These are phyloP conservation scores for Tragelaphus buxtoni DNA, from an alignment of 2,113 vertebrate species.

Conservation along the genomic window DNA sequence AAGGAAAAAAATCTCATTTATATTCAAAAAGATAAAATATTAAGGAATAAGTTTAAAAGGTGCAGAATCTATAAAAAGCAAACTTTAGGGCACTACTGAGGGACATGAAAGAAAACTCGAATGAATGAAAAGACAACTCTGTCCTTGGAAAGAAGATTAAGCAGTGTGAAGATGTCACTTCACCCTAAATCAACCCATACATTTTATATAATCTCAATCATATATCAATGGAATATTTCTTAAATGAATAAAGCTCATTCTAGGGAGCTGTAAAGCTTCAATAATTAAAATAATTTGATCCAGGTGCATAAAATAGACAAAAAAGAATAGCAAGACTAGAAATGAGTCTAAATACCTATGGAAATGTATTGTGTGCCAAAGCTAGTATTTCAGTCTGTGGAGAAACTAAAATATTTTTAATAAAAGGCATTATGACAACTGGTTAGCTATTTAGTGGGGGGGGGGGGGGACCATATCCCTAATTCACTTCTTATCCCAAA, in stretches of 20 bases:
- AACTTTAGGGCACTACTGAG: not conserved
- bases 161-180: not conserved
- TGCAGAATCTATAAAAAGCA: not conserved
- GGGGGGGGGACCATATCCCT: not conserved
- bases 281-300: constrained; percentile 46
- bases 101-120: not conserved
- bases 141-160: not conserved
- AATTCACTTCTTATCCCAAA: no score
- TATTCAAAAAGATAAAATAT: constrained; percentile 4
- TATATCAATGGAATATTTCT: not conserved
- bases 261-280: not conserved
- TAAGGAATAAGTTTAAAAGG: not conserved
- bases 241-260: constrained; percentile 10
- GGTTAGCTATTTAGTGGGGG: not conserved
- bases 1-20: not conserved
- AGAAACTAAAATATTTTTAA: not conserved
- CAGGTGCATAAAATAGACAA: not conserved
- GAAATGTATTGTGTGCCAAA: not conserved
- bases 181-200: not conserved
- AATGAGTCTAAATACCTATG: not conserved
- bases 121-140: not conserved
- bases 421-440: not conserved
- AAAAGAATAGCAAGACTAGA: not conserved
- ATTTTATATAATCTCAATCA: not conserved
- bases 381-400: not conserved